Evolutionary conservation across 2,888 invertebrate genomes (phyloP), one percentile per base, ranked within the genome.

Genomic region (Drosophila emarginata): DNA sequence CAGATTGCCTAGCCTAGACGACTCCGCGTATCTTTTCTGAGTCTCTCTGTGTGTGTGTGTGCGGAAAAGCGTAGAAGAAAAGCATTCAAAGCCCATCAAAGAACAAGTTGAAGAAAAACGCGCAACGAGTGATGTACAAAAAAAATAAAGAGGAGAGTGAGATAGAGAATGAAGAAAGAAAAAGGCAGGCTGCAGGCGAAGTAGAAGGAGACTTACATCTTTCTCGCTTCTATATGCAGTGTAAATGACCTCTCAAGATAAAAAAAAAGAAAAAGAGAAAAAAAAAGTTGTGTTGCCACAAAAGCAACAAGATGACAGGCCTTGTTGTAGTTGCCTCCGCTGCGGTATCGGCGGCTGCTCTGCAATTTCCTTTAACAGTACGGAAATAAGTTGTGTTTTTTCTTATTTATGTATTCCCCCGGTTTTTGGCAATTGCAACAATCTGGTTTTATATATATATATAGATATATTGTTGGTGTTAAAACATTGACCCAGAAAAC

Each of bases 221-320:
- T 45, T 61, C 64, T 59, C 61, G 28, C 75, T 61, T 53, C 57
- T 72, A 40, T 56, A 67, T 68, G 75, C 60, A 69, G 84, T 88
- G 90, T 90, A 88, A 88, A 88, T 82, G 88, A 88, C 89, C 88
- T 88, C 85, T 90, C 74, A 67, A 89, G 89, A 90, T 89, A 88
- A 88, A 90, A 77, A 54, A 54, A 32, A 15, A 39, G 14, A 40
- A 15, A 45, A 45, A 66, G 88, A 87, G 89, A 87, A 88, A 88
- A 89, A 77, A 26, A 26, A 52, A 26, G 23, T 26, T 18, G 84
- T 89, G 88, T 77, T 69, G 75, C 70, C 72, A 86, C 67, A 64
- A 67, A 60, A 53, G 71, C 18, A 64, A 53, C 73, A 28, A 54
- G 68, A 71, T 63, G 76, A 61, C 86, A 79, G 82, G 65, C 79